Conservation (phyloP, 1,140 invertebrate genomes). For the Asobara japonica region DNA sequence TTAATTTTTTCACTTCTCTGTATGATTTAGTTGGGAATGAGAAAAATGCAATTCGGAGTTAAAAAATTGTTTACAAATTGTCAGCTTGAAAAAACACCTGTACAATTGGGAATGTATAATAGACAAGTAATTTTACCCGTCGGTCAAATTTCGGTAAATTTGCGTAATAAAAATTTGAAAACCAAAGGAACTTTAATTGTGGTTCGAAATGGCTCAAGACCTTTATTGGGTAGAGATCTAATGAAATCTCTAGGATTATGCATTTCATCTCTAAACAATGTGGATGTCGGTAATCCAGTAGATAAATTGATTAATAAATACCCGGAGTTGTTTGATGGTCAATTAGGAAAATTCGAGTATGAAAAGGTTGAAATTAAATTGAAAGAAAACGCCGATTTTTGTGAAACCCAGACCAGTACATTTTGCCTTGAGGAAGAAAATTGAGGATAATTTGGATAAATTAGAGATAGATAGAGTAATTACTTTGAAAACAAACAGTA, state of each 20-base stretch:
- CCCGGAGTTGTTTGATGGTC: conserved; percentile 23
- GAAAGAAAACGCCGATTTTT: conserved; percentile 51
- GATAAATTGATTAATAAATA: conserved; percentile 30
- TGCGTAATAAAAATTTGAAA: conserved; percentile 20
- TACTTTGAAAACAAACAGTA: conserved; percentile 32
- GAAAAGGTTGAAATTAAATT: no score
- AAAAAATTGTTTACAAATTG: conserved; percentile 19
- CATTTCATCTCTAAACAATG: conserved; percentile 41
- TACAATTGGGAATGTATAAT: conserved; percentile 31
- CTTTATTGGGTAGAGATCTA: conserved; percentile 38
- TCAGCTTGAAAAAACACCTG: conserved; percentile 7
- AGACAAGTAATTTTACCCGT: conserved; percentile 23
- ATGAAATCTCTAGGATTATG: conserved; percentile 30
- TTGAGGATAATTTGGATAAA: conserved; percentile 55
- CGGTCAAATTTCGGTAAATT: conserved; percentile 32
- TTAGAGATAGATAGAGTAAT: conserved; percentile 40
- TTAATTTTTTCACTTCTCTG: no score
- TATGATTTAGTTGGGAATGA: no score
- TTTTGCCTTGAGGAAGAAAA: conserved; percentile 53
- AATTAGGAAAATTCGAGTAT: conserved; percentile 45
- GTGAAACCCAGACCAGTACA: conserved; percentile 55
- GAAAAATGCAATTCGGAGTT: no score
- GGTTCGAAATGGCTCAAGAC: conserved; percentile 32
- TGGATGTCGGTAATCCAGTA: conserved; percentile 49
- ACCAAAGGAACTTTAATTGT: conserved; percentile 21